These are phyloP conservation scores for Berghia stephanieae DNA, from an alignment of 1,140 invertebrate species.

Conservation along the genomic window DNA sequence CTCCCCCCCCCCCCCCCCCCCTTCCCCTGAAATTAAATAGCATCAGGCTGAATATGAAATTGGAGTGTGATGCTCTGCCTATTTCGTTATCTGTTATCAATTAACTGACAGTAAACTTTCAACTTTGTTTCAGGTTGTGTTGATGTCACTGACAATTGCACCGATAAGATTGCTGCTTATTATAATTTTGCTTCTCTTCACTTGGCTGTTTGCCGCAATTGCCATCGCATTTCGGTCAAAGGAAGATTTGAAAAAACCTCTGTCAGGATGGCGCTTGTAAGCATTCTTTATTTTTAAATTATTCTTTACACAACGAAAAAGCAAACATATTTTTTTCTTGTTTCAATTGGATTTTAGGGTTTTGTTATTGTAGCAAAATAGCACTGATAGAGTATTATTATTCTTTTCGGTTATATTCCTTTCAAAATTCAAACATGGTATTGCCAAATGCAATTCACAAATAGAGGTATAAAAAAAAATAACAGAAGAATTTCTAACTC, in stretches of 20 bases:
- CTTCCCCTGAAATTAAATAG: too few species aligned
- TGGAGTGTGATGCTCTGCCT: too few species aligned
- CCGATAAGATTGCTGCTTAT: slow-evolving; percentile 54
- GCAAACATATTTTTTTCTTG: not conserved
- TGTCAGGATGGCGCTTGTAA: slow-evolving; percentile 63
- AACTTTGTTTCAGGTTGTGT: slow-evolving; percentile 56
- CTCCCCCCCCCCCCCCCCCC: not conserved
- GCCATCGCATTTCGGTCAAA: slow-evolving; percentile 48
- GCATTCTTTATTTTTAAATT: slow-evolving; percentile 21
- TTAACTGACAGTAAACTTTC: too few species aligned
- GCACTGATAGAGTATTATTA: too few species aligned
- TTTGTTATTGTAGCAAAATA: not conserved
- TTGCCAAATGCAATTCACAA: too few species aligned
- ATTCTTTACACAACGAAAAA: not conserved
- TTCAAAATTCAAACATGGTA: too few species aligned
- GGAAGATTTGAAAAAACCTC: slow-evolving; percentile 57
- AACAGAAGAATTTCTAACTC: too few species aligned
- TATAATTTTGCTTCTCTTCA: slow-evolving; percentile 46
- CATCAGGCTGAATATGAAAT: too few species aligned
- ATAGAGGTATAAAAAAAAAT: too few species aligned
- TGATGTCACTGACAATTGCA: slow-evolving; percentile 60
- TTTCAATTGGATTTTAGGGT: not conserved
- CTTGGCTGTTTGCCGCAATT: slow-evolving; percentile 54
- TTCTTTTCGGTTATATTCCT: too few species aligned
- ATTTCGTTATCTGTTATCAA: too few species aligned